Evolutionary conservation across 2,888 invertebrate genomes (phyloP).

Genomic region (Archips xylosteana): DNA sequence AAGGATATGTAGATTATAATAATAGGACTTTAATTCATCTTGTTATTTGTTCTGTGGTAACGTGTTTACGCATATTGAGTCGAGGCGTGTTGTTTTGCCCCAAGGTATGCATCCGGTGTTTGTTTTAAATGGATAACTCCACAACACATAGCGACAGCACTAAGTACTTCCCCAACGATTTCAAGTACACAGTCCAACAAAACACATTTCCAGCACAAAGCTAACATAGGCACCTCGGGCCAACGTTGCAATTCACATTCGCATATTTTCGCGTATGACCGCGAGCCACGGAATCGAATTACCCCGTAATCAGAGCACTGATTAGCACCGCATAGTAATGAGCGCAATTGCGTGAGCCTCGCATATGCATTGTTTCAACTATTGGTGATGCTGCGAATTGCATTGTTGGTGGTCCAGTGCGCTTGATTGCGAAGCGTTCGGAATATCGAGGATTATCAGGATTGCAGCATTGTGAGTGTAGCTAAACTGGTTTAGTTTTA

Average conservation of each 20-base stretch:
- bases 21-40: too few relatives aligned
- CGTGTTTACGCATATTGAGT: too few relatives aligned
- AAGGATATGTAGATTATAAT: too few relatives aligned
- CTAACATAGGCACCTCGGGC: neutral
- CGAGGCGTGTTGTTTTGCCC: too few relatives aligned
- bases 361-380: constrained; percentile 8
- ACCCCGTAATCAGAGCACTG: constrained; percentile 73
- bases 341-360: constrained; percentile 47
- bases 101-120: too few relatives aligned
- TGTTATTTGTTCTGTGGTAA: too few relatives aligned
- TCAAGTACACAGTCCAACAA: neutral
- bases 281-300: constrained; percentile 63
- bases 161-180: neutral
- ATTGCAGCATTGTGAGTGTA: neutral
- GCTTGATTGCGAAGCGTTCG: constrained; percentile 9
- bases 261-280: constrained; percentile 63
- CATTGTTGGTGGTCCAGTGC: constrained; percentile 1
- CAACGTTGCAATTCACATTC: neutral
- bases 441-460: constrained; percentile 1
- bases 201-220: neutral
- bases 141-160: neutral
- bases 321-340: constrained; percentile 73
- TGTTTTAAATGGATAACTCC: too few relatives aligned
- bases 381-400: constrained; percentile 7
- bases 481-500: neutral